A percentile compares a stretch with the other conserved stretches of the same genome.
phyloP scores from a whole-genome alignment of 2,888 invertebrate genomes.

The Exephanes ischioxanthus region DNA sequence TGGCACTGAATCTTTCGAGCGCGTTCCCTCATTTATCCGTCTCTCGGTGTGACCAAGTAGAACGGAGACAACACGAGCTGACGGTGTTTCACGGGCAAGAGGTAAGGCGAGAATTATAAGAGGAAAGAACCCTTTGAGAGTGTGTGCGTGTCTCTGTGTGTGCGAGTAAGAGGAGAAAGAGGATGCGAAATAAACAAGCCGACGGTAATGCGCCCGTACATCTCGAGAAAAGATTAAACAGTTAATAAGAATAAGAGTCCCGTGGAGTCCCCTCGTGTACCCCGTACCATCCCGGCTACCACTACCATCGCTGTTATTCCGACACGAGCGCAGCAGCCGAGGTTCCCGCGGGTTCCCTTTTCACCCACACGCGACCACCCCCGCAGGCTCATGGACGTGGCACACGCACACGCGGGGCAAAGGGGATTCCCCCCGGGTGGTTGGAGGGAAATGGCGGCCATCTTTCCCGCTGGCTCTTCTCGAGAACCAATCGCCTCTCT shows the following conservation, averaged over 20 bases:
- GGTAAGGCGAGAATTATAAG: constrained; percentile 60
- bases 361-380: constrained; percentile 75
- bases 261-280: constrained; percentile 73
- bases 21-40: constrained; percentile 41
- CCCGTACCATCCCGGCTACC: constrained; percentile 41
- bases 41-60: constrained; percentile 59
- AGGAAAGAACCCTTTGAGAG: constrained; percentile 31
- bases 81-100: constrained; percentile 29
- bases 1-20: constrained; percentile 47
- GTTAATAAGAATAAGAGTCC: constrained; percentile 85
- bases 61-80: constrained; percentile 44
- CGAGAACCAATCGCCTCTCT: constrained; percentile 85
- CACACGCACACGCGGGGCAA: constrained; percentile 70
- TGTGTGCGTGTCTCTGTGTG: constrained; percentile 5
- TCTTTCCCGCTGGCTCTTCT: constrained; percentile 84
- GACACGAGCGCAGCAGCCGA: constrained; percentile 51
- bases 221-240: constrained; percentile 85
- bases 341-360: constrained; percentile 79
- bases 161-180: constrained; percentile 52
- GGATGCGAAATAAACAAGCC: constrained; percentile 82
- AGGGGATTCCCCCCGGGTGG: constrained; percentile 82
- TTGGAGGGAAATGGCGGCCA: constrained; percentile 85
- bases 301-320: constrained; percentile 37
- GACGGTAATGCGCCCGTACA: constrained; percentile 83
- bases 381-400: constrained; percentile 65